phyloP scores from a whole-genome alignment of 2,113 vertebrate genomes.

The Trachemys scripta region DNA sequence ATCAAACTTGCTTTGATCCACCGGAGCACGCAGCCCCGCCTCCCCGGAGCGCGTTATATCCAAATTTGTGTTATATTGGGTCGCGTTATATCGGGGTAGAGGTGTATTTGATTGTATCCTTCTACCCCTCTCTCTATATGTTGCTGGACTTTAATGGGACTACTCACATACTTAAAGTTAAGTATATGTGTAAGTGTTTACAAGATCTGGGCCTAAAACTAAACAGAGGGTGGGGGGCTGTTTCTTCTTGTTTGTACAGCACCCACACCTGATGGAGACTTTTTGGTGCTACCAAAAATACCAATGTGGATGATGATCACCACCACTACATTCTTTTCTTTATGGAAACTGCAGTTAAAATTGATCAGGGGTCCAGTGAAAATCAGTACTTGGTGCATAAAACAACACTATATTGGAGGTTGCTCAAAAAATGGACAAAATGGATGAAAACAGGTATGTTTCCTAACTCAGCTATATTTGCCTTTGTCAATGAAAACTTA shows the following conservation, averaged over 20 bases:
- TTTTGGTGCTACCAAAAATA: too few relatives aligned
- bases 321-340: not conserved
- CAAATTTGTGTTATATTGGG: too few relatives aligned
- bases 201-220: too few relatives aligned
- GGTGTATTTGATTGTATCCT: not conserved
- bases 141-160: not conserved
- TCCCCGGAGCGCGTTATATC: too few relatives aligned
- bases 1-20: too few relatives aligned
- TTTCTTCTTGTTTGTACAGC: too few relatives aligned
- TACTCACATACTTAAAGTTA: not conserved
- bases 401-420: accelerated
- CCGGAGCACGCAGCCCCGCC: too few relatives aligned
- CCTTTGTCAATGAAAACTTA: not conserved
- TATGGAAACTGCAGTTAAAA: not conserved
- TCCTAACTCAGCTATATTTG: not conserved
- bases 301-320: too few relatives aligned
- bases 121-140: not conserved
- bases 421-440: not conserved
- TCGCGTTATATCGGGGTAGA: too few relatives aligned
- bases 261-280: too few relatives aligned
- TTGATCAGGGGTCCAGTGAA: not conserved
- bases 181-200: too few relatives aligned
- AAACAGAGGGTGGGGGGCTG: too few relatives aligned
- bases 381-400: accelerated
- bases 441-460: not conserved